phyloP scores from a whole-genome alignment of 2,797 vertebrate species.

The Rhabdomys pumilio region DNA sequence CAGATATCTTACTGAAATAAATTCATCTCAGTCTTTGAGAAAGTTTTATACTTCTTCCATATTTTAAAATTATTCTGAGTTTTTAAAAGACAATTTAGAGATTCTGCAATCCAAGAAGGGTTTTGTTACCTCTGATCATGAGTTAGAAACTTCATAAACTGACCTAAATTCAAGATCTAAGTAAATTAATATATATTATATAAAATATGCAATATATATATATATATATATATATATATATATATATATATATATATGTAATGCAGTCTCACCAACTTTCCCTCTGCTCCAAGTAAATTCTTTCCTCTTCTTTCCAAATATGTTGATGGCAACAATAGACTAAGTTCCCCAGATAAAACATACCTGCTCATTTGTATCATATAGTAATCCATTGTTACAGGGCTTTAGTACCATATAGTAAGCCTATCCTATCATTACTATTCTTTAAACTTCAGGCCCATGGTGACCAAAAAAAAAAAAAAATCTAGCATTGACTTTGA shows the following conservation, averaged over 20 bases:
- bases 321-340: constrained; percentile 18
- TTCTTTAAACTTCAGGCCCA: background rate
- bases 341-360: constrained; percentile 47
- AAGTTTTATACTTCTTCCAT: background rate
- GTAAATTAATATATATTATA: background rate
- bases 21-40: background rate
- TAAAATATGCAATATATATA: constrained; percentile 10
- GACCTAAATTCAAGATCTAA: background rate
- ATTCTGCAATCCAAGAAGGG: background rate
- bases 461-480: constrained; percentile 44
- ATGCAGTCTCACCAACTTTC: background rate
- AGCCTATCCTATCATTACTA: background rate
- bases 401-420: background rate
- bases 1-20: background rate
- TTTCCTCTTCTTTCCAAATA: constrained; percentile 46
- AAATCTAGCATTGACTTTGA: background rate
- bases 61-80: constrained; percentile 13
- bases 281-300: constrained; percentile 60
- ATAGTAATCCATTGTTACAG: background rate
- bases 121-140: background rate
- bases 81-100: constrained; percentile 29
- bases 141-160: background rate
- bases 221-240: background rate
- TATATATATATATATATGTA: background rate
- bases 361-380: background rate